Base-by-base conservation (phyloP, 2,113 vertebrate genomes). In the Corythaeola cristata region DNA sequence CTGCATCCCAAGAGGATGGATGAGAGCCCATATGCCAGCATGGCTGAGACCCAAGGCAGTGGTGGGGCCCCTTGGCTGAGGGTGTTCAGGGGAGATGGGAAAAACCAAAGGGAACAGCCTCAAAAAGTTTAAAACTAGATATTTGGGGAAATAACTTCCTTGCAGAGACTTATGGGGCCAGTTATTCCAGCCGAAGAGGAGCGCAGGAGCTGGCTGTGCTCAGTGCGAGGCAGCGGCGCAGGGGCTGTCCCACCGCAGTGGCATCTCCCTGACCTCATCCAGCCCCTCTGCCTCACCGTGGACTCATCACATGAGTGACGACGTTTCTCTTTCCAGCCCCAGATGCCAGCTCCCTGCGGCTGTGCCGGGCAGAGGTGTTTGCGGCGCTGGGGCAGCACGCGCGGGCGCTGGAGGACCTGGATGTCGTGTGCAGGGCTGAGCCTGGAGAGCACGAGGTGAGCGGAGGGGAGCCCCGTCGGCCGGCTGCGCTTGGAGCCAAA, bases 371-470 rank as follows among this genome's bases (percentile, higher is more conserved):
- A 21, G 98, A 99, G 93, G 98, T 96, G 0, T 94, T 98, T 20
- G 26, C 91, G 66, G 98, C 96, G 0, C 95, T 99, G 90, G 96
- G 95, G n/a, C 96, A 73, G 50, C 97, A 98, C 28, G 83, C 93
- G 1, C 98, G 96, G 15, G 98, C 98, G 1, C 98, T 99, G 94
- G 95, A 92, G 26, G 99, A 99, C 96, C 96, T 99, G 86, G 98
- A 99, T 6, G 91, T 98, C 14, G 96, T 98, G 89, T 99, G 98
- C 95, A 96, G 64, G 95, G 96, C 97, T 95, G 98, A 98, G 66
- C 98, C 98, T 26, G 97, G 91, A 59, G 97, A 98, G 90, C 96
- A 95, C 1, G 97, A 99, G 98, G 99, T 99, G 93, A 98, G 98
- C 9, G 1, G 56, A 64, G 41, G 32, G 37, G 21, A 52, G 33